Conservation (phyloP, 2,113 vertebrate genomes). For the Oryzias celebensis region DNA sequence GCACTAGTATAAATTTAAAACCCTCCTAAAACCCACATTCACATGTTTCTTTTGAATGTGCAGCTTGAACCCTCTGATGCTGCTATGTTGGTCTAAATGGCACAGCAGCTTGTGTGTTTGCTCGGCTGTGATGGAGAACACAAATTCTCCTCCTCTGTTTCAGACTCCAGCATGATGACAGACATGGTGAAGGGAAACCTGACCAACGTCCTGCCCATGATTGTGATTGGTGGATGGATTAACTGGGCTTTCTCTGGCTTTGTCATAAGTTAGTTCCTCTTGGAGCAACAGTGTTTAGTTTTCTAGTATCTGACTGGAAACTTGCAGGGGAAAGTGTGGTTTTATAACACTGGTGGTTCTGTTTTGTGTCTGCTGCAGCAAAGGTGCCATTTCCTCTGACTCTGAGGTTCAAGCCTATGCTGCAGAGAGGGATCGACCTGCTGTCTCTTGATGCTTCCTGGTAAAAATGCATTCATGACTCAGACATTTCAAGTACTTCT, state of each 20-base stretch:
- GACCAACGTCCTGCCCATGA: conserved; percentile 85
- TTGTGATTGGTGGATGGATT: conserved; percentile 86
- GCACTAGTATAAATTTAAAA: too few species aligned
- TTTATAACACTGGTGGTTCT: not conserved
- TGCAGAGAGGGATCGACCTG: conserved; percentile 84
- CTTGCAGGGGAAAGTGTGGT: too few species aligned
- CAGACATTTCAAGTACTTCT: not conserved
- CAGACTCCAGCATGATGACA: conserved; percentile 82
- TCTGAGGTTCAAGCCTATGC: conserved; percentile 85
- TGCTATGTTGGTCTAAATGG: too few species aligned
- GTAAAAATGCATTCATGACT: conserved; percentile 43
- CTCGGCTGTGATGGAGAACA: too few species aligned
- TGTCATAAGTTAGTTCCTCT: conserved; percentile 78
- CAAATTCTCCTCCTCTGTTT: not conserved
- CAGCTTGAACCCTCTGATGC: too few species aligned
- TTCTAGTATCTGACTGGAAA: not conserved
- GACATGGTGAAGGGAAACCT: conserved; percentile 89
- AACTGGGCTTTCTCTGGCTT: conserved; percentile 89
- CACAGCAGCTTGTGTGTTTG: too few species aligned
- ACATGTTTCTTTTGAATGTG: too few species aligned
- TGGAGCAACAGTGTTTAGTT: not conserved
- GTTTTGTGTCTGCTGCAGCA: conserved; percentile 55
- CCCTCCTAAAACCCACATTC: too few species aligned
- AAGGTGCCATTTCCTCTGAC: conserved; percentile 82
- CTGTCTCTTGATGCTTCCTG: conserved; percentile 82